phyloP scores from a whole-genome alignment of 2,888 invertebrate species.

The Zygothrica quintamaculata region DNA sequence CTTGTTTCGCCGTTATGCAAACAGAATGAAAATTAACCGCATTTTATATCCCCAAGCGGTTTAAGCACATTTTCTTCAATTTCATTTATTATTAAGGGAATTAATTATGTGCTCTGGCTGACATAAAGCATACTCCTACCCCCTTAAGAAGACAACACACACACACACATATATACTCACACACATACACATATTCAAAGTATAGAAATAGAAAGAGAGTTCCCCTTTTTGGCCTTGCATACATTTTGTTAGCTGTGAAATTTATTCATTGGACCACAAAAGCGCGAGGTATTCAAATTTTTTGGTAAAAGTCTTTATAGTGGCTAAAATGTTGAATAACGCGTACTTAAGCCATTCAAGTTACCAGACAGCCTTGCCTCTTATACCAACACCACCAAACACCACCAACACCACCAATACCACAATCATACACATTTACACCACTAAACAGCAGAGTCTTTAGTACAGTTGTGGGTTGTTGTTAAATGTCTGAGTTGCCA shows the following conservation, averaged over 20 bases:
- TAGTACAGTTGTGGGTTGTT: background rate
- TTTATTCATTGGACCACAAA: slow-evolving; percentile 62
- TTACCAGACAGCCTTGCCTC: slow-evolving; percentile 35
- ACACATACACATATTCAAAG: slow-evolving; percentile 8
- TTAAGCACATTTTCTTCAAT: slow-evolving; percentile 47
- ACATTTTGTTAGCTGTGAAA: slow-evolving; percentile 61
- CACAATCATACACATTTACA: too few species aligned
- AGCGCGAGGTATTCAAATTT: slow-evolving; percentile 44
- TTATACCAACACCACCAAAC: background rate
- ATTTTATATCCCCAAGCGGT: slow-evolving; percentile 51
- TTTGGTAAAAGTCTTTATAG: slow-evolving; percentile 20
- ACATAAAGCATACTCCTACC: slow-evolving; percentile 15
- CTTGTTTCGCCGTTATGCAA: slow-evolving; percentile 16
- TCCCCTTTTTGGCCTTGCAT: too few species aligned
- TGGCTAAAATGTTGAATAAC: slow-evolving; percentile 55
- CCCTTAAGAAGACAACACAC: background rate
- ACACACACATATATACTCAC: slow-evolving; percentile 11
- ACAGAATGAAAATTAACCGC: slow-evolving; percentile 52
- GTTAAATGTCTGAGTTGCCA: background rate
- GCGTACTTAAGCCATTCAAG: slow-evolving; percentile 62
- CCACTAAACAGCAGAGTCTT: background rate
- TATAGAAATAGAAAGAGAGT: too few species aligned
- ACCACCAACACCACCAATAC: background rate
- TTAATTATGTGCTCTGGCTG: slow-evolving; percentile 55
- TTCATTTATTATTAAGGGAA: slow-evolving; percentile 69